Evolutionary conservation across 1,140 invertebrate species (phyloP), one percentile per base, ranked within the genome.

Genomic region (Octopus sinensis): DNA sequence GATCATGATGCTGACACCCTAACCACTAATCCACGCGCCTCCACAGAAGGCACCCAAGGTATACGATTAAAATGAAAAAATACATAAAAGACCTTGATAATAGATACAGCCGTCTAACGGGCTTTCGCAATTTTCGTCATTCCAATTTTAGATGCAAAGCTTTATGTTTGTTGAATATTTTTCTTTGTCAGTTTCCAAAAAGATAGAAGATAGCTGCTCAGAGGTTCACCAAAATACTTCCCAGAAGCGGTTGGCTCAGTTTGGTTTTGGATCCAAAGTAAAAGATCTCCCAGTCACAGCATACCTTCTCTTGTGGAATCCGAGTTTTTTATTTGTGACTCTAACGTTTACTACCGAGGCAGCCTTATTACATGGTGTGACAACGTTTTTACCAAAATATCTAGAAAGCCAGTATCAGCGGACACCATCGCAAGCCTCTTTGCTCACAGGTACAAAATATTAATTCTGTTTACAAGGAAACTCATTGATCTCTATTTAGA

Each of bases 321-420:
- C 95, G 0, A 95, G 95, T 5, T 96, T 96, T 89, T 91, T 95
- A 85, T 94, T 95, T 88, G 89, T 96, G 1, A 95, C 95, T 84
- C 87, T 96, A 78, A 95, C 94, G 4, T 95, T 87, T 93, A 17
- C 94, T 93, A 5, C 93, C 23, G 95, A 96, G 87, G 95, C 95
- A 4, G 83, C 96, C 85, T 91, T 95, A 0, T 93, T 96, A 5
- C 93, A 94, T 0, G 95, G 95, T 0, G 94, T 96, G 84, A 94
- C 95, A 0, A 94, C 95, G 1, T 96, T 96, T 85, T 89, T 96
- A 83, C 95, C 95, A 0, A 96, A 96, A 87, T 91, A 89, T 56
- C 95, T 96, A 80, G 94, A 96, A 90, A 95, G 95, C 89, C 95
- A 96, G 90, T 96, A 95, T 86, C 93, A 93, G 83, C 93, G 95